Evolutionary conservation across 2,888 invertebrate species (phyloP).

Genomic region (Dinocampus coccinellae): DNA sequence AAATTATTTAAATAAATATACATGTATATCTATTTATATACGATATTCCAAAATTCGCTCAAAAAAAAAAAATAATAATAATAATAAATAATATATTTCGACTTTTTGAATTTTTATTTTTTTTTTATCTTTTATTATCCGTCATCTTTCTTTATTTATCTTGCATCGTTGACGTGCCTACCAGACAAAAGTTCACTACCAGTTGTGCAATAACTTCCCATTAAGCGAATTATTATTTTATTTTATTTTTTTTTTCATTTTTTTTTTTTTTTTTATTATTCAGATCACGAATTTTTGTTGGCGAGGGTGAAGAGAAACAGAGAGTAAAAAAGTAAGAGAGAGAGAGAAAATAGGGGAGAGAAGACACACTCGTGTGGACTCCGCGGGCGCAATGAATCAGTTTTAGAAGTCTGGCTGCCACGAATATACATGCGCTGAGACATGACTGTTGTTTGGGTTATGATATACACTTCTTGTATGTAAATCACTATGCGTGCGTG

Average conservation of each 20-base stretch:
- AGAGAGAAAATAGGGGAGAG: slow-evolving; percentile 31
- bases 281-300: slow-evolving; percentile 9
- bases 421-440: slow-evolving; percentile 48
- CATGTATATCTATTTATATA: slow-evolving; percentile 1
- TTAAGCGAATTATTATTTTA: slow-evolving; percentile 53
- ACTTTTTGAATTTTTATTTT: too few species aligned
- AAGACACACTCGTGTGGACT: slow-evolving; percentile 39
- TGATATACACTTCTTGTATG: slow-evolving; percentile 63
- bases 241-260: slow-evolving; percentile 28
- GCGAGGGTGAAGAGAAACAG: slow-evolving; percentile 27
- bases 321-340: slow-evolving; percentile 31
- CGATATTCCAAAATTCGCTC: slow-evolving; percentile 6
- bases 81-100: too few species aligned
- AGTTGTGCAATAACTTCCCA: slow-evolving; percentile 60
- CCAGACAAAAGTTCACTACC: slow-evolving; percentile 34
- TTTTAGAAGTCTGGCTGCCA: slow-evolving; percentile 60
- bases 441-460: slow-evolving; percentile 59
- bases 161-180: slow-evolving; percentile 22
- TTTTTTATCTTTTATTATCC: slow-evolving; percentile 23
- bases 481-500: slow-evolving; percentile 52
- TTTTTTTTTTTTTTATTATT: background rate
- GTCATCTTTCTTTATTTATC: slow-evolving; percentile 14
- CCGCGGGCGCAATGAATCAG: slow-evolving; percentile 61
- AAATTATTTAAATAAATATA: too few species aligned
- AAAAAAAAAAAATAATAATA: too few species aligned